Evolutionary conservation across 2,888 invertebrate genomes (phyloP), one percentile per base, ranked within the genome.

Genomic region (Drosophila ustulata): DNA sequence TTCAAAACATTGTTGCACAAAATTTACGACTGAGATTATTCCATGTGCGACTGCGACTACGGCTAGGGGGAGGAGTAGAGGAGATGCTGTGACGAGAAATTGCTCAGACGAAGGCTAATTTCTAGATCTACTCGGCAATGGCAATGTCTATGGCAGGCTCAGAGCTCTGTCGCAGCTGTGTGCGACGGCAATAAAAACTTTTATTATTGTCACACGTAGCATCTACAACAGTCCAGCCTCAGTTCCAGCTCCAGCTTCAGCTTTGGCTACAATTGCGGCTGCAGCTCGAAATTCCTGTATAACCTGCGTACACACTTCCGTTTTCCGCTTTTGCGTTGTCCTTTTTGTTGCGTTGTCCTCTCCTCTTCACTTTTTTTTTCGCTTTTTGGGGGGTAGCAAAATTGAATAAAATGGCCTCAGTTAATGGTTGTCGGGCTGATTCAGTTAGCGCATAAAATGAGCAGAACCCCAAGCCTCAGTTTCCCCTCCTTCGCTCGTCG

Each of bases 131-230:
- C 75, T 67, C n/a, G 63, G 61, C 70, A 49, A 50, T 18, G 18
- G 50, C 39, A 39, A 32, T 32, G 39, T 4, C 34, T 9, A 34
- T 34, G 34, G 34, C 49, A 46, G 49, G 30, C 30, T 4, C 28
- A 28, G 13, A 30, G 30, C 45, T 13, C 61, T 62, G 84, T 65
- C 80, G 74, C 85, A 88, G 82, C 88, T 85, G 85, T 85, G 75
- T 80, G 80, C 71, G 74, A 72, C 59, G 76, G 90, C 88, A 88
- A 88, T 88, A 88, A 88, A 88, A 88, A 88, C 85, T 89, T 88
- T 90, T 90, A 89, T 88, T 90, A 85, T 88, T 88, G 88, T 90
- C 90, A 88, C 88, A 89, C 88, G 88, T 83, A 85, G 72, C 85
- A 63, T 64, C 49, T 61, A 66, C 68, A 53, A 71, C 62, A 80